Percentiles rank a stretch among this genome's conserved stretches.
Evolutionary conservation across 2,888 invertebrate species (phyloP).

Genomic region (Gisinianus flammeolus): DNA sequence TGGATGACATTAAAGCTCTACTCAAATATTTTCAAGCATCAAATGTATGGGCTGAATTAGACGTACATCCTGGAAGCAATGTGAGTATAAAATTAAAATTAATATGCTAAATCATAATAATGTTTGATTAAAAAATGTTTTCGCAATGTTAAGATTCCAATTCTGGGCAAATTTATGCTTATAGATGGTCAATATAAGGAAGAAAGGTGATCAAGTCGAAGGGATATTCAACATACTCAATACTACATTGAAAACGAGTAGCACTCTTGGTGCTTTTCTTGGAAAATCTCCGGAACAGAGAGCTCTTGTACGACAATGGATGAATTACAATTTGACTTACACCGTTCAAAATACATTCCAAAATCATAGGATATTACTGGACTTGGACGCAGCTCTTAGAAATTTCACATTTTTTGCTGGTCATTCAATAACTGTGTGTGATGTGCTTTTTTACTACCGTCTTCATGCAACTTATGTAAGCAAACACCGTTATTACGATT

Average conservation of each 20-base stretch:
- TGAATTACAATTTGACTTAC: slow-evolving; percentile 40
- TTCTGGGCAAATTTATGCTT: background rate
- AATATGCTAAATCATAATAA: background rate
- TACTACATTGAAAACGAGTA: slow-evolving; percentile 23
- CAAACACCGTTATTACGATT: background rate
- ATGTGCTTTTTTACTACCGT: slow-evolving; percentile 45
- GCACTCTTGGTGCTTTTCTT: slow-evolving; percentile 29
- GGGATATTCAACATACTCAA: slow-evolving; percentile 44
- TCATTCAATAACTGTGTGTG: slow-evolving; percentile 43
- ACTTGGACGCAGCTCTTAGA: slow-evolving; percentile 40
- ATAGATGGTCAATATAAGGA: slow-evolving; percentile 41
- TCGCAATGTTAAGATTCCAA: background rate
- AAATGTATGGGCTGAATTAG: background rate
- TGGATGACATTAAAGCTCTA: background rate
- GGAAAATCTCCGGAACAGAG: slow-evolving; percentile 42
- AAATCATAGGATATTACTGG: slow-evolving; percentile 29
- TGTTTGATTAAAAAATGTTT: background rate
- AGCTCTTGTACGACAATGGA: slow-evolving; percentile 47
- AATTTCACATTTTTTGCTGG: slow-evolving; percentile 46
- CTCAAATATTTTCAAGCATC: background rate
- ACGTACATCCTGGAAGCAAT: background rate
- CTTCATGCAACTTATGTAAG: slow-evolving; percentile 49
- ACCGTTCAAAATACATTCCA: slow-evolving; percentile 29
- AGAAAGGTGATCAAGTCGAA: slow-evolving; percentile 41
- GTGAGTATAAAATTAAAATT: background rate